Evolutionary conservation across 2,113 vertebrate genomes (phyloP), one percentile per base, ranked within the genome.

Genomic region (Notothenia coriiceps): DNA sequence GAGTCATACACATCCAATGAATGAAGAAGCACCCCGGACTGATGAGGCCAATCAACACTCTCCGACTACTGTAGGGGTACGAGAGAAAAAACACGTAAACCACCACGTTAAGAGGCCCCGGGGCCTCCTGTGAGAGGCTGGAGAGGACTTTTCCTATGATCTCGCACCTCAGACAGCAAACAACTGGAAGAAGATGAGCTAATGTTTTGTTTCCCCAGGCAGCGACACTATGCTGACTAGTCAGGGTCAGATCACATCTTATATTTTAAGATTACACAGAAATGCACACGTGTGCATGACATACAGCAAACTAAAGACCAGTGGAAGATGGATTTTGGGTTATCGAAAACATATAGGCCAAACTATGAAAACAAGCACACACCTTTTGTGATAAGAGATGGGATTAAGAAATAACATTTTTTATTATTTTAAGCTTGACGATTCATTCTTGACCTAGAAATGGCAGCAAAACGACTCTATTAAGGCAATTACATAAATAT

Each of bases 111-210:
- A 44, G 62, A 56, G 83, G 67, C 92, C 72, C 77, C 6, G 14
- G 72, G 89, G 91, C 47, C 89, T 76, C 83, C 65, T 83, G 77
- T 57, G 75, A 72, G 57, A 77, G 18, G 75, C 59, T 69, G 71
- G 85, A 82, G 82, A 82, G 18, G 77, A 61, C 82, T 91, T 94
- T 93, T 93, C 91, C 91, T 76, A 86, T 81, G 79, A 90, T 88
- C 79, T 81, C 11, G 44, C 22, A 60, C 46, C 60, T 88, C 86
- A 20, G 35, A 40, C 65, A 17, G 60, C 56, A 80, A 90, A 89
- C 73, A 80, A 83, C 46, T 86, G 89, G 84, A 81, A 90, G 88
- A 86, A 88, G 56, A 92, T 93, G 93, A 94, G 90, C 83, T 90
- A 84, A 93, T 94, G 79, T 84, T 91, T 68, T 85, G 77, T 85